A percentile compares a stretch with the other conserved stretches of the same genome.
These are phyloP conservation scores for Pao palembangensis DNA, from an alignment of 2,113 vertebrate genomes.

Conservation along the genomic window DNA sequence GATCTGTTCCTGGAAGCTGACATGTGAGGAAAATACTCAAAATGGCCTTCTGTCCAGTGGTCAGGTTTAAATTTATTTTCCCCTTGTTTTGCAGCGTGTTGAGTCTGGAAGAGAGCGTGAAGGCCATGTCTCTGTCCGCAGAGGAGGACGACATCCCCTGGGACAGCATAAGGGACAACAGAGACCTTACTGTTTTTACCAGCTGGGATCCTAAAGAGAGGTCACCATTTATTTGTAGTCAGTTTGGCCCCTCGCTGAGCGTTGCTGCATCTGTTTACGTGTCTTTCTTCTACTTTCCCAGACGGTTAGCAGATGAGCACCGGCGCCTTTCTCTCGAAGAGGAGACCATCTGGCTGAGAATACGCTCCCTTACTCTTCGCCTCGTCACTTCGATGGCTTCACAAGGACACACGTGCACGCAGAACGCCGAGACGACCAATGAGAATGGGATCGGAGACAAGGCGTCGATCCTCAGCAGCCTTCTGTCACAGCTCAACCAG, in stretches of 20 bases:
- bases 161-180: constrained; percentile 90
- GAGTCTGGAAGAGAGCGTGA: constrained; percentile 93
- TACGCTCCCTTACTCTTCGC: constrained; percentile 89
- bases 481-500: constrained; percentile 83
- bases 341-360: constrained; percentile 86
- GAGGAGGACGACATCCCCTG: constrained; percentile 98
- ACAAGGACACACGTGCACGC: constrained; percentile 76
- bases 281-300: constrained; percentile 43
- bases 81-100: constrained; percentile 72
- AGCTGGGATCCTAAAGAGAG: constrained; percentile 91
- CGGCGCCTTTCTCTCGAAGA: constrained; percentile 86
- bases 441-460: constrained; percentile 89
- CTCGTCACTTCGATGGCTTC: constrained; percentile 81
- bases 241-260: background rate
- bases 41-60: accelerated
- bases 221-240: constrained; percentile 21
- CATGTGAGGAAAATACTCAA: constrained; percentile 77
- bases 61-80: background rate
- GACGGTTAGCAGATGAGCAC: constrained; percentile 86
- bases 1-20: constrained; percentile 96
- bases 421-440: constrained; percentile 82
- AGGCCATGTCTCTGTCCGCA: constrained; percentile 89
- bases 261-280: background rate
- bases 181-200: constrained; percentile 91
- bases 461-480: constrained; percentile 73